phyloP scores from a whole-genome alignment of 2,888 invertebrate species.

The Athalia circularis region DNA sequence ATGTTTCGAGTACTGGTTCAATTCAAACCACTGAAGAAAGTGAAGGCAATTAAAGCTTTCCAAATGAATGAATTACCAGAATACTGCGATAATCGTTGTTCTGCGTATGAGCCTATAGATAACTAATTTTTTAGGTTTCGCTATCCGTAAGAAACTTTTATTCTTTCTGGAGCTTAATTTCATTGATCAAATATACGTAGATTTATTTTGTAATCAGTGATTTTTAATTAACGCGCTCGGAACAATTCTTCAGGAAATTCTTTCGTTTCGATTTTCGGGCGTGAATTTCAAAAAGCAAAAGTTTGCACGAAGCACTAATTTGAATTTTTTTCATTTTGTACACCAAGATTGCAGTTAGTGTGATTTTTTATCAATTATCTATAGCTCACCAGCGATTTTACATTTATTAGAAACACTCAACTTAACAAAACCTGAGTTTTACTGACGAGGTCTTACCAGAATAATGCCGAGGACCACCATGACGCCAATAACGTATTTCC shows the following conservation, averaged over 20 bases:
- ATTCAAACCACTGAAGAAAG: not conserved
- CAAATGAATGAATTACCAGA: not conserved
- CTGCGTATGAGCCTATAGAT: not conserved
- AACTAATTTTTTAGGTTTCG: not conserved
- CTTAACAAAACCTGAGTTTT: not conserved
- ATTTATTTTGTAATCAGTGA: no score
- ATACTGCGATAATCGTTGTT: not conserved
- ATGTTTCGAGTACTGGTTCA: not conserved
- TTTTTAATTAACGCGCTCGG: no score
- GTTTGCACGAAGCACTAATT: not conserved
- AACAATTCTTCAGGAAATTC: no score
- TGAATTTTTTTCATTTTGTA: not conserved
- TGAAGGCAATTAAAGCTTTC: not conserved
- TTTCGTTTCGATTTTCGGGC: no score
- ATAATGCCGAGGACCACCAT: slow-evolving; percentile 70
- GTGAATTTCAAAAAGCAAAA: no score
- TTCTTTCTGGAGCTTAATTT: not conserved
- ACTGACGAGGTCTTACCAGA: slow-evolving; percentile 64
- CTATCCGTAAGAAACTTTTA: not conserved
- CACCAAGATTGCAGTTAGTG: not conserved
- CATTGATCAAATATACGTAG: no score
- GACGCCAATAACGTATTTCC: slow-evolving; percentile 68
- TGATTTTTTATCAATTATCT: not conserved
- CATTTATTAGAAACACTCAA: not conserved
- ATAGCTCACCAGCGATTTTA: no score